phyloP scores from a whole-genome alignment of 2,888 invertebrate genomes.

The Dryocosmus kuriphilus region DNA sequence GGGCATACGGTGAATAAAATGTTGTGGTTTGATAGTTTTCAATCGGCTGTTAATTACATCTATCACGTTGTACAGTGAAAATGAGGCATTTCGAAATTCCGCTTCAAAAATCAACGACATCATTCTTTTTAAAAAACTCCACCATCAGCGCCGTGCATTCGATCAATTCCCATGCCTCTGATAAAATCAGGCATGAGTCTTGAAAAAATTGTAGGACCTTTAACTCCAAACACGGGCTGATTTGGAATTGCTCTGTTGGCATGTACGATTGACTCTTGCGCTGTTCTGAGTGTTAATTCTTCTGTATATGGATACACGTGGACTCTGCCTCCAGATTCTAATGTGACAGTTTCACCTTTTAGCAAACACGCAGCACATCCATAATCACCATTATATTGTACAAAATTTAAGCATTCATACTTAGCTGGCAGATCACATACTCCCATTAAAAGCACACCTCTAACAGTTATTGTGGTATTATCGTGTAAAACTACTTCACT shows the following conservation, averaged over 20 bases:
- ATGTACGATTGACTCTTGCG: slow-evolving; percentile 40
- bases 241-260: slow-evolving; percentile 42
- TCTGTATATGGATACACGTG: slow-evolving; percentile 49
- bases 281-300: slow-evolving; percentile 42
- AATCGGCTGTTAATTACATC: slow-evolving; percentile 49
- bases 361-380: slow-evolving; percentile 47
- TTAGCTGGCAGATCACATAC: slow-evolving; percentile 50
- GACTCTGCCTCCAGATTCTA: slow-evolving; percentile 26
- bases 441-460: slow-evolving; percentile 45
- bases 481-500: background rate
- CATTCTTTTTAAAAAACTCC: slow-evolving; percentile 49
- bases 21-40: slow-evolving; percentile 49
- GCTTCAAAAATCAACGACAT: slow-evolving; percentile 47
- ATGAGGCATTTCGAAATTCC: slow-evolving; percentile 35
- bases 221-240: slow-evolving; percentile 43
- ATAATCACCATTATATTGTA: slow-evolving; percentile 49
- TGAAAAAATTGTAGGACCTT: slow-evolving; percentile 46
- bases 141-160: slow-evolving; percentile 51
- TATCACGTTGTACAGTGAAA: slow-evolving; percentile 46
- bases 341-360: slow-evolving; percentile 44
- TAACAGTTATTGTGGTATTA: slow-evolving; percentile 16
- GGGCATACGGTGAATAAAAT: slow-evolving; percentile 53
- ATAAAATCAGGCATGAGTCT: slow-evolving; percentile 50
- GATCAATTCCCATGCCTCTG: slow-evolving; percentile 46
- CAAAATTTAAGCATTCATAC: slow-evolving; percentile 48